Percentiles rank a stretch among this genome's conserved stretches.
phyloP scores from a whole-genome alignment of 1,140 invertebrate genomes.

The Heliconius himera region DNA sequence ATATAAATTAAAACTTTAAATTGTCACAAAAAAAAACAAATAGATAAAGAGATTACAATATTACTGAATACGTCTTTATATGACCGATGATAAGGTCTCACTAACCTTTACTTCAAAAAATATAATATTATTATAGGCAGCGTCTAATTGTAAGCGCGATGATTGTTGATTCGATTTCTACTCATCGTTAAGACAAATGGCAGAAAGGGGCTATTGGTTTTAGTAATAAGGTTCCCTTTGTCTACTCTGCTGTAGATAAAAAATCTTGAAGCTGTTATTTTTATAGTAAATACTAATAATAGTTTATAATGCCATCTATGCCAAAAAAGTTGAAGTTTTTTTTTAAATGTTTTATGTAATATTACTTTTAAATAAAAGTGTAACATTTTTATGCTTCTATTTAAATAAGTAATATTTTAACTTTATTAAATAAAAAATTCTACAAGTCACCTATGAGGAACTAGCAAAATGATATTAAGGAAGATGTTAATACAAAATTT shows the following conservation, averaged over 20 bases:
- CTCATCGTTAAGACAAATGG: no score
- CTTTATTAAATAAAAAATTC: no score
- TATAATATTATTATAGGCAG: background rate
- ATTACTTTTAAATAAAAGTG: no score
- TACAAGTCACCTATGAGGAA: background rate
- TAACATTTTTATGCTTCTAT: no score
- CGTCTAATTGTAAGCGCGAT: no score
- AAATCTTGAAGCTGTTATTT: background rate
- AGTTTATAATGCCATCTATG: background rate
- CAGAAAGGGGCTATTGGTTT: no score
- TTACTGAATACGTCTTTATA: background rate
- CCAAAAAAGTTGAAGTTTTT: background rate
- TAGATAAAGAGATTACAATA: background rate
- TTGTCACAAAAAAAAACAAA: background rate
- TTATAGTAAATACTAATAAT: background rate
- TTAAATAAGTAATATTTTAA: no score
- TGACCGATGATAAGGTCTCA: background rate
- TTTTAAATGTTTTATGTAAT: no score
- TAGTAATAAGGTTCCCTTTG: no score
- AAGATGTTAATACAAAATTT: background rate
- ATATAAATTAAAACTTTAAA: background rate
- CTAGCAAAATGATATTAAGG: background rate
- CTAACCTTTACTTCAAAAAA: background rate
- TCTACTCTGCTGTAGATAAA: no score
- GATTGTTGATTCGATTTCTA: no score